Conservation (phyloP, 1,140 invertebrate genomes). For the Achatina immaculata region DNA sequence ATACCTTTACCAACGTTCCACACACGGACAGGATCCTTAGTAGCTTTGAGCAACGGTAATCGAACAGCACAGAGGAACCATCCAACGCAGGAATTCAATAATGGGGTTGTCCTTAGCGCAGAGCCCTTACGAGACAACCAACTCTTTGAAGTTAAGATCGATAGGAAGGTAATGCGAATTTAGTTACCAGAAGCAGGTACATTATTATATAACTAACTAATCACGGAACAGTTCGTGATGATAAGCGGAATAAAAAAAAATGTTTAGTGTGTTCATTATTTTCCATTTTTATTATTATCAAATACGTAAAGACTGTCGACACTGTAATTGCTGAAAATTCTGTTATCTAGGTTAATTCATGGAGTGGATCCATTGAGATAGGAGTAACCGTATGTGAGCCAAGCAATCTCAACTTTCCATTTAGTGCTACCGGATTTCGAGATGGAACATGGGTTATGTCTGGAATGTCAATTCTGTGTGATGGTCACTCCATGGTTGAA, state of each 20-base stretch:
- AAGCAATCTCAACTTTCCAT: slow-evolving; percentile 82
- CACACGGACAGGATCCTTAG: slow-evolving; percentile 82
- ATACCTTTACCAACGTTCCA: slow-evolving; percentile 76
- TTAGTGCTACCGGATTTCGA: slow-evolving; percentile 85
- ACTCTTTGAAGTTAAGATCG: slow-evolving; percentile 89
- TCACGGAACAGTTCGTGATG: too few relatives aligned
- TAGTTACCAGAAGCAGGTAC: too few relatives aligned
- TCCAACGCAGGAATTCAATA: slow-evolving; percentile 79
- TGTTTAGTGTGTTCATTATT: too few relatives aligned
- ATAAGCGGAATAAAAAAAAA: too few relatives aligned
- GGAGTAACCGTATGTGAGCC: slow-evolving; percentile 90
- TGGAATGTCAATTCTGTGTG: slow-evolving; percentile 85
- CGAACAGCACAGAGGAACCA: slow-evolving; percentile 82
- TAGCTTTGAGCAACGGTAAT: slow-evolving; percentile 85
- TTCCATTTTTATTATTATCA: too few relatives aligned
- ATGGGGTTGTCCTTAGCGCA: slow-evolving; percentile 86
- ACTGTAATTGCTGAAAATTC: too few relatives aligned
- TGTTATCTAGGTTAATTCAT: slow-evolving; percentile 74
- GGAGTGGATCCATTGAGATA: slow-evolving; percentile 93
- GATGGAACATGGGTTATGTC: slow-evolving; percentile 93
- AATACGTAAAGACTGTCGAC: too few relatives aligned
- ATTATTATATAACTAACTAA: too few relatives aligned
- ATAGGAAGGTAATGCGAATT: slow-evolving; percentile 91
- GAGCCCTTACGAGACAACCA: slow-evolving; percentile 86
- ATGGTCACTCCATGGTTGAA: slow-evolving; percentile 84